These are phyloP conservation scores for Galerucella nymphaeae DNA, from an alignment of 2,888 invertebrate species.

Conservation along the genomic window DNA sequence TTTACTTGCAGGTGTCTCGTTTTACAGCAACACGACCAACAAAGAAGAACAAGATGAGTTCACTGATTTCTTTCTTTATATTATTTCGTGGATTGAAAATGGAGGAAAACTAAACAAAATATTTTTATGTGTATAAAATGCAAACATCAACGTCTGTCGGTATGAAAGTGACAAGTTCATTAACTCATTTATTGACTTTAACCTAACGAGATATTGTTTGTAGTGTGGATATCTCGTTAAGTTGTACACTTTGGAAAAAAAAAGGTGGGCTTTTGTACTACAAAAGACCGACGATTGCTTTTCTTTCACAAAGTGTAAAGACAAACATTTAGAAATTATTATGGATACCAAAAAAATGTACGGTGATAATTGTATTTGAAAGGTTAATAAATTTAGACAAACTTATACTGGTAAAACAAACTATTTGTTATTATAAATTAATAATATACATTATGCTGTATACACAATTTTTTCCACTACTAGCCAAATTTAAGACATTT, in stretches of 20 bases:
- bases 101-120: background rate
- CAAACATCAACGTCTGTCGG: background rate
- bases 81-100: background rate
- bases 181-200: conserved; percentile 28
- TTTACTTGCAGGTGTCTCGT: conserved; percentile 43
- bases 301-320: conserved; percentile 23
- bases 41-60: conserved; percentile 27
- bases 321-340: conserved; percentile 23
- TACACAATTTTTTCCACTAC: too few species aligned
- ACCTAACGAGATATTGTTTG: conserved; percentile 24
- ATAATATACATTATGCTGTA: too few species aligned
- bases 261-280: conserved; percentile 1
- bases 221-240: conserved; percentile 11
- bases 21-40: conserved; percentile 26
- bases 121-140: background rate
- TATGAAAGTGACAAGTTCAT: conserved; percentile 31
- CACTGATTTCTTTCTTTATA: conserved; percentile 31
- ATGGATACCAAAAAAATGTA: background rate
- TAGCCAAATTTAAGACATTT: too few species aligned
- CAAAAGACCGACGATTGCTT: conserved; percentile 14
- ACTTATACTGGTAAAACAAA: background rate
- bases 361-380: background rate
- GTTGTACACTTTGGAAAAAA: background rate
- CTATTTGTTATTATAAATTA: too few species aligned
- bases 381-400: background rate